Evolutionary conservation across 2,113 vertebrate genomes (phyloP).

Genomic region (Seriola aureovittata): DNA sequence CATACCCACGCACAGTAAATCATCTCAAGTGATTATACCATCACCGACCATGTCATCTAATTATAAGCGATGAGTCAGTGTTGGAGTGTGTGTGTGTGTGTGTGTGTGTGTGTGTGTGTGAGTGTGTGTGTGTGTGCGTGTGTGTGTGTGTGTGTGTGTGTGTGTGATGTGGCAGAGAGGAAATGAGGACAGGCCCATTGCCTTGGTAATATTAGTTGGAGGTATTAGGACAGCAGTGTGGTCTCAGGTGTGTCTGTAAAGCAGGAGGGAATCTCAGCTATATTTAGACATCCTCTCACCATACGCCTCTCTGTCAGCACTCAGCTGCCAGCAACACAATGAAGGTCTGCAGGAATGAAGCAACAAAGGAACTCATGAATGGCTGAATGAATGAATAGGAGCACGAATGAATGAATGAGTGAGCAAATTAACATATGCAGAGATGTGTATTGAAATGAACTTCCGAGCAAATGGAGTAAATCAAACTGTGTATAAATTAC

Average conservation of each 20-base stretch:
- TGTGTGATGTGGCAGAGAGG: constrained; percentile 51
- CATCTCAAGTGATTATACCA: constrained; percentile 63
- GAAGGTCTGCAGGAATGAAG: constrained; percentile 37
- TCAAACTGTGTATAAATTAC: background rate
- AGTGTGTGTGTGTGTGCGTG: constrained; percentile 18
- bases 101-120: constrained; percentile 3
- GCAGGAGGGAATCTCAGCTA: constrained; percentile 70
- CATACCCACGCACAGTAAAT: constrained; percentile 47
- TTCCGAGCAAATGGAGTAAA: background rate
- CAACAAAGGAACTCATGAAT: constrained; percentile 34
- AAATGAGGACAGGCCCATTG: constrained; percentile 75
- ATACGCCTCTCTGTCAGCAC: constrained; percentile 44
- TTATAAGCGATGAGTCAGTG: constrained; percentile 70
- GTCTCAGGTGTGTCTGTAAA: constrained; percentile 70
- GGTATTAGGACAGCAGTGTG: constrained; percentile 66
- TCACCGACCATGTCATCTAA: constrained; percentile 61
- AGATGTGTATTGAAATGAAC: too few relatives aligned
- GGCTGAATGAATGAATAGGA: constrained; percentile 41
- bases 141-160: constrained; percentile 6
- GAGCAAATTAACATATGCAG: background rate
- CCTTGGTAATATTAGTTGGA: constrained; percentile 75
- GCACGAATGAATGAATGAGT: background rate
- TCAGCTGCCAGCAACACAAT: constrained; percentile 66
- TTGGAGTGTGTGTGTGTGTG: background rate
- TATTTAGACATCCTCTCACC: constrained; percentile 72